A percentile compares a stretch with the other conserved stretches of the same genome.
These are phyloP conservation scores for Dryas iulia DNA, from an alignment of 1,140 invertebrate species.

Conservation along the genomic window DNA sequence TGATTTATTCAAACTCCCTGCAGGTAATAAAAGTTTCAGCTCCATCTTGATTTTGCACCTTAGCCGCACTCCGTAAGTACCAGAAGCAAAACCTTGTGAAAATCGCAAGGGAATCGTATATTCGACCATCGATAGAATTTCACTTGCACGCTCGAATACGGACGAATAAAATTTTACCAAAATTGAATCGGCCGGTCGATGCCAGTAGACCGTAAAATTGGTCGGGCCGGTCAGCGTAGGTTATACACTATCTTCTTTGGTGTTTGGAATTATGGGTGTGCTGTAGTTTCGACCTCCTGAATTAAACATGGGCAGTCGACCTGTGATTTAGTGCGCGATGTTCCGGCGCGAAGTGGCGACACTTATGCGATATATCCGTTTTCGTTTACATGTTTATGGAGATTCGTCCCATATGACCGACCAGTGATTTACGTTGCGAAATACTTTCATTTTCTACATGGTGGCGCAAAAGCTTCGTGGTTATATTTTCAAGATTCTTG, in stretches of 20 bases:
- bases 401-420: conserved; percentile 3
- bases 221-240: conserved; percentile 49
- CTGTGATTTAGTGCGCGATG: conserved; percentile 65
- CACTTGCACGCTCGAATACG: conserved; percentile 63
- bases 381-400: conserved; percentile 44
- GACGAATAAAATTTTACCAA: conserved; percentile 74
- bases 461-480: neutral
- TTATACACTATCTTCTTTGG: conserved; percentile 53
- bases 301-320: conserved; percentile 68
- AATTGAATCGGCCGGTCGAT: conserved; percentile 70
- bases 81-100: conserved; percentile 32
- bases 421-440: neutral
- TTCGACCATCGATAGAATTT: conserved; percentile 64
- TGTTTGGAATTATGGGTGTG: conserved; percentile 49
- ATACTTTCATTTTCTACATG: neutral
- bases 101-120: conserved; percentile 55
- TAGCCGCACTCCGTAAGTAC: neutral
- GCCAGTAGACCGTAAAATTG: conserved; percentile 73
- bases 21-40: neutral
- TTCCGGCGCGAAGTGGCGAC: conserved; percentile 43
- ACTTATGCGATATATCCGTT: conserved; percentile 58
- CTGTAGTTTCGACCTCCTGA: conserved; percentile 49
- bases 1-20: neutral
- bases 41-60: conserved; percentile 21
- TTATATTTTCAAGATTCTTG: too few relatives aligned